phyloP scores from a whole-genome alignment of 2,888 invertebrate species.

The Drosophila kokeensis region DNA sequence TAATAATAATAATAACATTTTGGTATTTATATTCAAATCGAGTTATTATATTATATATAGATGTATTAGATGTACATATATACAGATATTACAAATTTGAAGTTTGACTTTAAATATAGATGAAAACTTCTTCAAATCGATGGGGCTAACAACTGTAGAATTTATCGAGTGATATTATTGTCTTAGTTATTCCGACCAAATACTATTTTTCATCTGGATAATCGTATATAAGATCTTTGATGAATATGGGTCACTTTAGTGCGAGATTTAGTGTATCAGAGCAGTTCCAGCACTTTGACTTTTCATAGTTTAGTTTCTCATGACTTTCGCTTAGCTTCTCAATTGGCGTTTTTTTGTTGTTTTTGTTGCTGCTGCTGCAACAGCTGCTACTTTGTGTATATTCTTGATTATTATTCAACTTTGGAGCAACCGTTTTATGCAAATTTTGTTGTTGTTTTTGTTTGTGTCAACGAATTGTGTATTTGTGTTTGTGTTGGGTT shows the following conservation, averaged over 20 bases:
- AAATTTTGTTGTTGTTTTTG: slow-evolving; percentile 69
- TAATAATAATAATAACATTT: no score
- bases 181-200: neutral
- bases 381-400: slow-evolving; percentile 49
- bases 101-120: neutral
- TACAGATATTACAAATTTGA: neutral
- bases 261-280: neutral
- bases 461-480: slow-evolving; percentile 62
- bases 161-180: neutral
- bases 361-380: slow-evolving; percentile 30
- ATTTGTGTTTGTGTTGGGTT: slow-evolving; percentile 15
- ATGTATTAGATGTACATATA: no score
- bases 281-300: neutral
- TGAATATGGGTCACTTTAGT: neutral
- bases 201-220: neutral
- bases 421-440: slow-evolving; percentile 57
- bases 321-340: neutral
- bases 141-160: neutral
- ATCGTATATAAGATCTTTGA: neutral
- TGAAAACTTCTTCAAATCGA: neutral
- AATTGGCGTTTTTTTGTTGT: slow-evolving; percentile 5
- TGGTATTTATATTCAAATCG: neutral
- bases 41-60: neutral
- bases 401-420: slow-evolving; percentile 23
- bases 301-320: slow-evolving; percentile 17